phyloP scores from a whole-genome alignment of 1,140 invertebrate genomes.

The Eciton burchellii region DNA sequence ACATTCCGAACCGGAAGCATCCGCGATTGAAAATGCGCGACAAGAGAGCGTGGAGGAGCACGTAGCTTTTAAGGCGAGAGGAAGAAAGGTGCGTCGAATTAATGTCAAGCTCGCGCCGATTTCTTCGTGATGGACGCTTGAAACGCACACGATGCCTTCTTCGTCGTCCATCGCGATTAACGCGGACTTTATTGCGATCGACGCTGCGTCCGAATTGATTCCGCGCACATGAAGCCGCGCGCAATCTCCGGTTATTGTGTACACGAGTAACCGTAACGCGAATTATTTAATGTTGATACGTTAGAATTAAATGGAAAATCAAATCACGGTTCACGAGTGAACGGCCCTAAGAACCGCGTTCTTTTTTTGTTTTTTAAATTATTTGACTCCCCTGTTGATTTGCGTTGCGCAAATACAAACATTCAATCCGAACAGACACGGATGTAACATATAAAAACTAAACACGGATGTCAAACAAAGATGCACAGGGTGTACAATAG shows the following conservation, averaged over 20 bases:
- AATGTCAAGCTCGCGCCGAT: neutral
- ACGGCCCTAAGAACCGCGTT: constrained; percentile 8
- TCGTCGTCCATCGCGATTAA: constrained; percentile 26
- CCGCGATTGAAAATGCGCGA: neutral
- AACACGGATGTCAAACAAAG: constrained; percentile 23
- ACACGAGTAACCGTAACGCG: constrained; percentile 14
- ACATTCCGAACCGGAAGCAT: neutral
- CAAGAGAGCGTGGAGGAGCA: neutral
- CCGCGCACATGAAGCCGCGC: neutral
- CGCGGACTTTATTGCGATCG: constrained; percentile 44
- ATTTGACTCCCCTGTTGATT: constrained; percentile 28
- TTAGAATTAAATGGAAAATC: constrained; percentile 29
- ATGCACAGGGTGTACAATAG: neutral
- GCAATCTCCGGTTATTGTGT: constrained; percentile 20
- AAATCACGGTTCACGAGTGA: neutral
- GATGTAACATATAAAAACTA: constrained; percentile 8
- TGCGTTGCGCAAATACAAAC: constrained; percentile 1
- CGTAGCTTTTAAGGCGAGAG: neutral
- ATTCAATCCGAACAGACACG: neutral
- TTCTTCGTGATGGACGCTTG: constrained; percentile 14
- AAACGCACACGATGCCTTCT: constrained; percentile 4
- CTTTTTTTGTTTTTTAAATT: neutral
- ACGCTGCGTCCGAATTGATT: constrained; percentile 47
- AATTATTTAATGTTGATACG: constrained; percentile 42
- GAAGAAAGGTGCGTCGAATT: neutral